Percentiles rank a stretch among this genome's conserved stretches.
These are phyloP conservation scores for Diachrysia chrysitis DNA, from an alignment of 2,888 invertebrate genomes.

Conservation along the genomic window DNA sequence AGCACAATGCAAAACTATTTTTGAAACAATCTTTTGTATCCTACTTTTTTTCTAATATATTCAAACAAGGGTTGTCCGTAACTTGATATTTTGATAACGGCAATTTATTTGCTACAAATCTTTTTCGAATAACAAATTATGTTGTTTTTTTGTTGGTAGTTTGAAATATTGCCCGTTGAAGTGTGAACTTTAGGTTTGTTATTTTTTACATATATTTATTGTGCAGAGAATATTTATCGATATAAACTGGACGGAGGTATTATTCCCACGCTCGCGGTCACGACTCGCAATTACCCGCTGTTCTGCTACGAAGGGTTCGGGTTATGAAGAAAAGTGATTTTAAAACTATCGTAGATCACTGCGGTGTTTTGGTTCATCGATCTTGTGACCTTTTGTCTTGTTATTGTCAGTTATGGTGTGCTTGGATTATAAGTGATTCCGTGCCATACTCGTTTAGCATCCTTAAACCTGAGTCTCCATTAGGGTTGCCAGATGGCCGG, in stretches of 20 bases:
- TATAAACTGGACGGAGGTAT: conserved; percentile 33
- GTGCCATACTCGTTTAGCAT: not conserved
- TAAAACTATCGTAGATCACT: conserved; percentile 38
- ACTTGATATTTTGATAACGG: conserved; percentile 68
- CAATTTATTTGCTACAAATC: conserved; percentile 80
- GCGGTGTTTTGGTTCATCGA: not conserved
- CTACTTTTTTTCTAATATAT: conserved; percentile 55
- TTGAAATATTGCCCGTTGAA: conserved; percentile 19
- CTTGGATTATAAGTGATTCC: not conserved
- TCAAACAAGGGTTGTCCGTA: conserved; percentile 61
- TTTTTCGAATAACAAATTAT: conserved; percentile 43
- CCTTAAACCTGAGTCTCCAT: too few species aligned
- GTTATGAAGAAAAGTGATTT: conserved; percentile 45
- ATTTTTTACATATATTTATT: conserved; percentile 43
- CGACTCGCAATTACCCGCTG: conserved; percentile 51
- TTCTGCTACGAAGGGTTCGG: conserved; percentile 45
- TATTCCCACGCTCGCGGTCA: conserved; percentile 59
- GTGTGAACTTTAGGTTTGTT: conserved; percentile 23
- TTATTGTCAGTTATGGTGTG: not conserved
- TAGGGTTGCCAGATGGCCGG: too few species aligned
- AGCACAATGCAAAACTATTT: conserved; percentile 51
- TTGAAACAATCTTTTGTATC: conserved; percentile 58
- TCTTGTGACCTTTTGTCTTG: not conserved
- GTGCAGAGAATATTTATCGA: conserved; percentile 44
- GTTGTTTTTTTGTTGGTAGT: conserved; percentile 14